Evolutionary conservation across 2,113 vertebrate species (phyloP).

Genomic region (Urocolius indicus): DNA sequence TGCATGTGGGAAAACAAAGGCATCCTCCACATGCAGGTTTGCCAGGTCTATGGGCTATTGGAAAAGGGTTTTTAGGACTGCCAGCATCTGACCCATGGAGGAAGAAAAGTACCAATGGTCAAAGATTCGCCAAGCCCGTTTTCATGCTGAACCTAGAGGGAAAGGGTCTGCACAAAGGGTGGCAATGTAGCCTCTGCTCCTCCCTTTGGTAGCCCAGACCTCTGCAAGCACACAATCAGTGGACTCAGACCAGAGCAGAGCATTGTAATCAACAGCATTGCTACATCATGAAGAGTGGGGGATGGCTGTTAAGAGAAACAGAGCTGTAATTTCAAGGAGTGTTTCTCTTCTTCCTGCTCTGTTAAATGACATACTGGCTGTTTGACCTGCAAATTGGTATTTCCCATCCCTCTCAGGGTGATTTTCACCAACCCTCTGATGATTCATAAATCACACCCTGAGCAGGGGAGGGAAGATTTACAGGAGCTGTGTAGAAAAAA

Average conservation of each 20-base stretch:
- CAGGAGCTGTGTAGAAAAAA: background rate
- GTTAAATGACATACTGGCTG: background rate
- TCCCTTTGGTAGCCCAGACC: background rate
- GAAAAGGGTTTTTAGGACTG: background rate
- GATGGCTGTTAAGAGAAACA: background rate
- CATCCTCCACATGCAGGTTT: fast-evolving
- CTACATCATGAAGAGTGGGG: background rate
- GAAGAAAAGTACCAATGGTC: background rate
- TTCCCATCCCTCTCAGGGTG: background rate
- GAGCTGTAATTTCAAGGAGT: background rate
- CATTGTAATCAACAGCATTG: fast-evolving
- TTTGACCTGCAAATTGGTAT: conserved; percentile 8
- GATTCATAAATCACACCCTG: background rate
- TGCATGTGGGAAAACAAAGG: fast-evolving
- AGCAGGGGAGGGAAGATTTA: conserved; percentile 41
- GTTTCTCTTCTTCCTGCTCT: background rate
- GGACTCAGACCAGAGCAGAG: fast-evolving
- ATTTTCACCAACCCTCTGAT: background rate
- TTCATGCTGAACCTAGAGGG: background rate
- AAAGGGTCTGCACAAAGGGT: background rate
- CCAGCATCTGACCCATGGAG: background rate
- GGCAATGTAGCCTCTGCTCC: background rate
- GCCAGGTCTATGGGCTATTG: background rate
- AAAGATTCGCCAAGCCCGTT: background rate
- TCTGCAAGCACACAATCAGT: fast-evolving